Base-by-base conservation (phyloP, 92 coral and sea anemone species). In the Plumapathes pennacea region DNA sequence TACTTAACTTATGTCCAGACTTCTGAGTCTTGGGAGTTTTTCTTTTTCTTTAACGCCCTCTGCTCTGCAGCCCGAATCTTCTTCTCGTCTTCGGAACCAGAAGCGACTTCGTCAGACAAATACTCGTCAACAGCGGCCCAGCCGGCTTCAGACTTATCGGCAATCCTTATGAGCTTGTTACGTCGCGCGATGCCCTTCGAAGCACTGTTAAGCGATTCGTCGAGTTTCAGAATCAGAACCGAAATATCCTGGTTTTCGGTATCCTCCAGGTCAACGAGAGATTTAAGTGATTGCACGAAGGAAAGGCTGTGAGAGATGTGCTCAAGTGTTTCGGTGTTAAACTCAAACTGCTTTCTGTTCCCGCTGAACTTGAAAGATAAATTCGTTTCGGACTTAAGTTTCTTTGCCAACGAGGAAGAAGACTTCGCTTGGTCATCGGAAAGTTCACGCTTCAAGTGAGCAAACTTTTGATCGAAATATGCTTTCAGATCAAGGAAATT, bases 71-170 rank as follows among this genome's bases (percentile, higher is more conserved):
- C 52, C 11, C 55, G 63, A 12, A 60, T 51, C 53, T 43, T 44
- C 47, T 72, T 72, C 41, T 72, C 79, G 46, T 60, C 79, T 31
- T 62, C 80, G 0, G 55, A 49, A 14, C 71, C 71, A 52, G 71
- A 47, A 5, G 78, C 69, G 30, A 71, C 49, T 12, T 72, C 71
- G 69, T 71, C 69, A 11, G 78, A 71, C 42, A 60, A 43, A 39
- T 72, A 60, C 20, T 72, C 63, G 38, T 51, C 38, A n/a, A 51
- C 38, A 27, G 57, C 39, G 38, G 57, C 14, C 57, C 57, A 51
- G 11, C 57, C 57, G 5, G 57, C 57, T 4, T 51, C 57, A 19
- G 37, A 27, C 32, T 51, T 29, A 12, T 25, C 37, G 1, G 37
- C 15, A 3, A 10, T 51, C 18, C 34, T 29, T 10, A 51, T 29